Base-by-base conservation (phyloP, 2,113 vertebrate genomes). In the Antechinus flavipes region DNA sequence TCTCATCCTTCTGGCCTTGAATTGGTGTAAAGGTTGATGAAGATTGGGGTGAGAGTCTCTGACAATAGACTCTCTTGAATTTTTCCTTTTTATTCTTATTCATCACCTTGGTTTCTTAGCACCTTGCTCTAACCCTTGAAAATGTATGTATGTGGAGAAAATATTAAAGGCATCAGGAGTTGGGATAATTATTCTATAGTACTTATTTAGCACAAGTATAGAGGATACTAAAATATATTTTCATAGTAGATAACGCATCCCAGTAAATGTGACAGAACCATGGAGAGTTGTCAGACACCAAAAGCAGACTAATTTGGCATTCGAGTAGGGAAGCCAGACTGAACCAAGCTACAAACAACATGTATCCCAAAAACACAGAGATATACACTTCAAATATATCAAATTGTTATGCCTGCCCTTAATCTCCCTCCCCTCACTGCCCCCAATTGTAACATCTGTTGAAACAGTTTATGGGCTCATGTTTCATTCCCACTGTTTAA, bases 391-490 rank as follows among this genome's bases (percentile, higher is more conserved):
- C 46, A 4, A 58, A 53, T 90, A 52, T 52, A 91, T 23, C 46
- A 23, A 2, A 19, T 19, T 61, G 35, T n/a, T 61, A n/a, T 2
- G 23, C 26, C 30, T 93, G 12, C 84, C 92, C 14, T 46, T 56
- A 50, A 46, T 14, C 61, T 90, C 23, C n/a, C 23, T 84, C 26
- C 49, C 10, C 25, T 90, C 8, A 19, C 24, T 90, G 53, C 12
- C n/a, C 56, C 11, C 68, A 76, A 61, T 8, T 53, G 23, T 84
- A 56, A 84, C 50, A 76, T 50, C 91, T 56, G 26, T 47, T 90
- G 90, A 76, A 96, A 93, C 90, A 95, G 95, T 90, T 95, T 93
- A 91, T 35, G 96, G 93, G 30, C 11, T 24, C 89, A 0, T 76
- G 93, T 93, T 96, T 96, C 84, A 76, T 12, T 50, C 46, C 42